These are phyloP conservation scores for Coccyzus lansbergi DNA, from an alignment of 2,797 vertebrate genomes.

Conservation along the genomic window DNA sequence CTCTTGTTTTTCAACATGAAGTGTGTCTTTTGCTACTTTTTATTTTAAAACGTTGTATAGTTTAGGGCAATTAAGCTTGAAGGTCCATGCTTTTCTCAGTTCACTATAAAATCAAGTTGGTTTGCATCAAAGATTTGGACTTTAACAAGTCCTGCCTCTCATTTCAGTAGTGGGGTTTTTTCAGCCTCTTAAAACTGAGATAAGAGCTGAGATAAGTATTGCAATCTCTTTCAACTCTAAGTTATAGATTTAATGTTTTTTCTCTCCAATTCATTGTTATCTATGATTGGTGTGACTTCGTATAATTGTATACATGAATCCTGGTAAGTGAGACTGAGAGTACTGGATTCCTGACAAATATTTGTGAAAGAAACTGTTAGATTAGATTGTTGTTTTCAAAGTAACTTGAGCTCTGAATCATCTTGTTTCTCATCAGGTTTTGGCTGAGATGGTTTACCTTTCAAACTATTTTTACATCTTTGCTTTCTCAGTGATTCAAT, in stretches of 20 bases:
- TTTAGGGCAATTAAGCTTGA: background rate
- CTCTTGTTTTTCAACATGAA: conserved; percentile 6
- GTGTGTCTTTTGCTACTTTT: background rate
- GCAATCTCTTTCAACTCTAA: background rate
- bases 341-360: background rate
- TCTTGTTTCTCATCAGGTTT: background rate
- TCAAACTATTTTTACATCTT: background rate
- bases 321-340: background rate
- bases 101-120: rapidly evolving
- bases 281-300: background rate
- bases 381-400: background rate
- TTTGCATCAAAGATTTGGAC: background rate
- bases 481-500: background rate
- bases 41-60: background rate
- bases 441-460: background rate
- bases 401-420: background rate
- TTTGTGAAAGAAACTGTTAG: background rate
- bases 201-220: background rate
- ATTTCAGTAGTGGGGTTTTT: background rate
- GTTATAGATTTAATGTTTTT: background rate
- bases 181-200: background rate
- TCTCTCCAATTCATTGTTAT: background rate
- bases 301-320: background rate
- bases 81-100: background rate
- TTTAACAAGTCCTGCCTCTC: background rate